Conservation (phyloP, 1,140 invertebrate genomes). For the Laupala kohalensis region DNA sequence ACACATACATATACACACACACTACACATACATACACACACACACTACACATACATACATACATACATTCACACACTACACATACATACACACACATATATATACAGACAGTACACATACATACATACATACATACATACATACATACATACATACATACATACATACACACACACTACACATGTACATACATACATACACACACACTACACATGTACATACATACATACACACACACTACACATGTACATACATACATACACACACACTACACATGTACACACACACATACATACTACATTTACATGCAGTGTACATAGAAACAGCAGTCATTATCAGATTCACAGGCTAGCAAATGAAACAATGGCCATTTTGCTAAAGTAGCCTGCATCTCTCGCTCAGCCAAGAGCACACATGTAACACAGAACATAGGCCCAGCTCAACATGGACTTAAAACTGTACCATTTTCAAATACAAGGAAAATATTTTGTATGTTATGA, state of each 20-base stretch:
- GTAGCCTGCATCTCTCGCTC: not conserved
- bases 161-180: not conserved
- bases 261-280: too few relatives aligned
- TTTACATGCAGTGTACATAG: not conserved
- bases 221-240: too few relatives aligned
- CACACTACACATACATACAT: not conserved
- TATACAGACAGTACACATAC: not conserved
- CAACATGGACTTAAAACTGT: not conserved
- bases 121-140: not conserved
- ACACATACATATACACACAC: too few relatives aligned
- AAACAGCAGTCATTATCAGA: not conserved
- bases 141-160: not conserved
- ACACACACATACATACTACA: not conserved
- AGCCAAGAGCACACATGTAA: not conserved
- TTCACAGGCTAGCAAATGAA: not conserved
- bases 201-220: not conserved
- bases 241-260: too few relatives aligned
- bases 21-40: not conserved
- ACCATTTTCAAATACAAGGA: conserved; percentile 4
- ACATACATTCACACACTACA: not conserved
- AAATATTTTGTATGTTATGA: conserved; percentile 1
- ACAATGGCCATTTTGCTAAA: not conserved
- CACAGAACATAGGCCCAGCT: conserved; percentile 3
- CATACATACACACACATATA: not conserved
- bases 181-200: not conserved